Evolutionary conservation across 1,140 invertebrate genomes (phyloP).

Genomic region (Araneus ventricosus): DNA sequence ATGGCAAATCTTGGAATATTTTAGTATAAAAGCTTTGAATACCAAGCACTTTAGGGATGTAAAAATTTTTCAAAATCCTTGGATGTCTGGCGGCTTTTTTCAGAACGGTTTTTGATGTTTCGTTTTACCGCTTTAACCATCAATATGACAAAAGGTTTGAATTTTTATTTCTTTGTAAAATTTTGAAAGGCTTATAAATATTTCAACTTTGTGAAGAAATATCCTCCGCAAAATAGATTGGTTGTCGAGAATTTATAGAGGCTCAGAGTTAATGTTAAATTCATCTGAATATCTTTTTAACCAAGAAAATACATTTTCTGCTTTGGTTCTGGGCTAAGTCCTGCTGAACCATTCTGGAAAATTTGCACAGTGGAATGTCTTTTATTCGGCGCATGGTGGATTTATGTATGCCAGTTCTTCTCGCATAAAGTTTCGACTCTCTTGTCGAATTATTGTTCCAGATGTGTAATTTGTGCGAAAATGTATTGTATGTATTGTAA

Average conservation of each 20-base stretch:
- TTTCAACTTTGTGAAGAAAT: neutral
- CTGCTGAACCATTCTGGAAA: too few species aligned
- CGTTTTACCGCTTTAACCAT: neutral
- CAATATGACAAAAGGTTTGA: neutral
- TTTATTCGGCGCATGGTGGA: too few species aligned
- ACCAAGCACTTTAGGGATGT: neutral
- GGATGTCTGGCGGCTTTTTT: neutral
- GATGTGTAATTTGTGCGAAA: too few species aligned
- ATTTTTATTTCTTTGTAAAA: neutral
- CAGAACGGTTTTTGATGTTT: neutral
- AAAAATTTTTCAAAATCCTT: neutral
- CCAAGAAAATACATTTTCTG: too few species aligned
- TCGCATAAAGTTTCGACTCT: too few species aligned
- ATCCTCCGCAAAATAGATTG: neutral
- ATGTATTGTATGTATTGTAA: too few species aligned
- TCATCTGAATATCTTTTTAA: too few species aligned
- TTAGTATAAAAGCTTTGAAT: neutral
- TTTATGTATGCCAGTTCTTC: too few species aligned
- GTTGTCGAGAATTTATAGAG: neutral
- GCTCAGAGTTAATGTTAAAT: neutral
- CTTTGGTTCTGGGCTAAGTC: too few species aligned
- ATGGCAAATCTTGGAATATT: constrained; percentile 4
- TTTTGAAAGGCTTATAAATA: neutral
- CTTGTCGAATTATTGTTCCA: too few species aligned
- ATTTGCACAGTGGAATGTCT: too few species aligned